Conservation (phyloP, 2,797 vertebrate genomes). For the Pangasius sanitwongsei region DNA sequence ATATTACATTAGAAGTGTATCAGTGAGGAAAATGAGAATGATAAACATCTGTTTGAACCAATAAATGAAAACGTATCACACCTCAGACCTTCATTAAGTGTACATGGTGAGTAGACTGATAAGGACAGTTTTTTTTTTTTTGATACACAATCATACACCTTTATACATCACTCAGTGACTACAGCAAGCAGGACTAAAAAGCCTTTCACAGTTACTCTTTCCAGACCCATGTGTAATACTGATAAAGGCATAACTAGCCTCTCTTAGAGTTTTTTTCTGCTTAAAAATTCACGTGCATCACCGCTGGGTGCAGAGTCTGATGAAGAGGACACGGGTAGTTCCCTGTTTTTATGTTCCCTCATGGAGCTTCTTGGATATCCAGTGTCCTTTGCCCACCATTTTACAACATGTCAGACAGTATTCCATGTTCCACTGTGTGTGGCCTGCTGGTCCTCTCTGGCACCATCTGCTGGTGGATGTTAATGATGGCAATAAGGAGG, state of each 20-base stretch:
- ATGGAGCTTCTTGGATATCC: constrained; percentile 3
- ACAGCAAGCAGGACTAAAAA: neutral
- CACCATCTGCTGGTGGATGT: constrained; percentile 79
- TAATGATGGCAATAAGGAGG: constrained; percentile 80
- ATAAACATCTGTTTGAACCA: neutral
- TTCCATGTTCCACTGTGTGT: constrained; percentile 52
- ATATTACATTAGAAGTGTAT: constrained; percentile 15
- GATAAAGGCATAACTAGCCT: neutral
- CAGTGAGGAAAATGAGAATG: neutral
- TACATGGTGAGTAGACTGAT: neutral
- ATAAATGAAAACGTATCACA: neutral
- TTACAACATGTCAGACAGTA: constrained; percentile 62
- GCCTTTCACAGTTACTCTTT: neutral
- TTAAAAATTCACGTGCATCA: neutral
- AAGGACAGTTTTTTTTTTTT: neutral
- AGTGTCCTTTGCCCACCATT: constrained; percentile 19
- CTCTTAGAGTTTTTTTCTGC: neutral
- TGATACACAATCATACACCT: neutral
- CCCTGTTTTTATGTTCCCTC: neutral
- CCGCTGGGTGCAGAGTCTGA: neutral
- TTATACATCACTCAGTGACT: neutral
- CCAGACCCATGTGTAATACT: neutral
- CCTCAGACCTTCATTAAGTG: too few species aligned
- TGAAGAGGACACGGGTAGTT: neutral
- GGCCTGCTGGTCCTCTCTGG: constrained; percentile 63